Percentiles rank a stretch among this genome's conserved stretches.
Conservation (phyloP, 2,888 invertebrate genomes). For the Dendrolimus pini region DNA sequence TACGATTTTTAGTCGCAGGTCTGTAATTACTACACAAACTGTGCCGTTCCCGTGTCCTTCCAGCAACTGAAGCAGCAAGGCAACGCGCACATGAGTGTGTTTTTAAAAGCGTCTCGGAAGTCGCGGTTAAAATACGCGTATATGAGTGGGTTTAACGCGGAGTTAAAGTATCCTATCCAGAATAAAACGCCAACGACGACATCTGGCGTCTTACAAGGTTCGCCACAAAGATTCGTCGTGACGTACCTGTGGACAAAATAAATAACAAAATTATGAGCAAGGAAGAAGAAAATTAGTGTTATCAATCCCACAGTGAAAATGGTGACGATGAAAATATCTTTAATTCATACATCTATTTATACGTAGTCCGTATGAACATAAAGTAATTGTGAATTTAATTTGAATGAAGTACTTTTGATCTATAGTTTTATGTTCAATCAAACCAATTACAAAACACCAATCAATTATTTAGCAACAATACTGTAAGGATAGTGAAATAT, state of each 20-base stretch:
- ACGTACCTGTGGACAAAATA: slow-evolving; percentile 81
- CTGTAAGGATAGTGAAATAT: too few species aligned
- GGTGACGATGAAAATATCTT: too few species aligned
- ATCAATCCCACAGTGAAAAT: too few species aligned
- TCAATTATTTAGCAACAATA: too few species aligned
- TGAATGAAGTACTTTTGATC: too few species aligned
- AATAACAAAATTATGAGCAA: neutral
- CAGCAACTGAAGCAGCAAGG: slow-evolving; percentile 88
- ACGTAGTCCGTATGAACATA: too few species aligned
- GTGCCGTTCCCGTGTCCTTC: slow-evolving; percentile 79
- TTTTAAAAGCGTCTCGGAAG: slow-evolving; percentile 97
- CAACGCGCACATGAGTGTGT: slow-evolving; percentile 89
- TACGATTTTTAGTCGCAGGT: slow-evolving; percentile 24
- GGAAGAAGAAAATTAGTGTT: too few species aligned
- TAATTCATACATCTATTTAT: too few species aligned
- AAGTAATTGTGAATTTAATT: too few species aligned
- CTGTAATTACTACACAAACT: slow-evolving; percentile 69
- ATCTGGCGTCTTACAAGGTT: slow-evolving; percentile 88
- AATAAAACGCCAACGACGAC: slow-evolving; percentile 93
- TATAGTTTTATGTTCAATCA: too few species aligned
- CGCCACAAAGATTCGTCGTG: slow-evolving; percentile 88
- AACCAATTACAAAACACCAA: too few species aligned
- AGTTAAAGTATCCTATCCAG: slow-evolving; percentile 99
- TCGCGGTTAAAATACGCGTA: slow-evolving; percentile 98
- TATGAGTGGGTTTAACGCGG: slow-evolving; percentile 95